These are phyloP conservation scores for Brachyrhaphis roseni DNA, from an alignment of 2,797 vertebrate genomes.

Conservation along the genomic window DNA sequence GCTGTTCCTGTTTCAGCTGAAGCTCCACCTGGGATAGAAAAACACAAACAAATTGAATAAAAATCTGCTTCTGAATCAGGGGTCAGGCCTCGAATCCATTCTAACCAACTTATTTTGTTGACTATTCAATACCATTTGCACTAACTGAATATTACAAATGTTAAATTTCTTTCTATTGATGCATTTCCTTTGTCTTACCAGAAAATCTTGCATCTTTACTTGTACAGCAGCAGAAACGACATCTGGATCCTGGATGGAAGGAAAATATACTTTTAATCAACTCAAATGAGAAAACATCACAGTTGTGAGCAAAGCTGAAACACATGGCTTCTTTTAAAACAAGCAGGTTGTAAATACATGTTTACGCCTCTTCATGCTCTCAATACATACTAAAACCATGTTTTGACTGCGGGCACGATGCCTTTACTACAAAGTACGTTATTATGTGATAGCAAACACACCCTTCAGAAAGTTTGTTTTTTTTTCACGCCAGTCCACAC, in stretches of 20 bases:
- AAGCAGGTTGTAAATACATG: neutral
- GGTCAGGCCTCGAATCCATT: neutral
- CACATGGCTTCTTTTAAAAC: neutral
- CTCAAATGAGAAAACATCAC: neutral
- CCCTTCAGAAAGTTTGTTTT: too few relatives aligned
- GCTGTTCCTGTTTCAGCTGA: conserved; percentile 54
- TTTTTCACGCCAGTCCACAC: too few relatives aligned
- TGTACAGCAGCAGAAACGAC: conserved; percentile 57
- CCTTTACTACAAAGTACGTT: too few relatives aligned
- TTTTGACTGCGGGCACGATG: too few relatives aligned
- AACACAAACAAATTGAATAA: neutral
- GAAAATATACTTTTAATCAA: neutral
- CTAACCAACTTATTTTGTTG: neutral
- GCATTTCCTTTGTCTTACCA: conserved; percentile 48
- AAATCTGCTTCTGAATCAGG: too few relatives aligned
- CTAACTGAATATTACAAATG: neutral
- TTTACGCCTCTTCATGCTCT: neutral
- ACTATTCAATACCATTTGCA: too few relatives aligned
- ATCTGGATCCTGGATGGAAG: conserved; percentile 48
- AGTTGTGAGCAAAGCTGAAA: neutral
- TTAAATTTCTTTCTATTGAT: neutral
- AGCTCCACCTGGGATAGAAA: conserved; percentile 54
- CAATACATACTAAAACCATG: neutral
- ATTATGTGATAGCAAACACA: too few relatives aligned
- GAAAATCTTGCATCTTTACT: conserved; percentile 49